Conservation (phyloP, 2,113 vertebrate genomes). For the Falco punctatus region DNA sequence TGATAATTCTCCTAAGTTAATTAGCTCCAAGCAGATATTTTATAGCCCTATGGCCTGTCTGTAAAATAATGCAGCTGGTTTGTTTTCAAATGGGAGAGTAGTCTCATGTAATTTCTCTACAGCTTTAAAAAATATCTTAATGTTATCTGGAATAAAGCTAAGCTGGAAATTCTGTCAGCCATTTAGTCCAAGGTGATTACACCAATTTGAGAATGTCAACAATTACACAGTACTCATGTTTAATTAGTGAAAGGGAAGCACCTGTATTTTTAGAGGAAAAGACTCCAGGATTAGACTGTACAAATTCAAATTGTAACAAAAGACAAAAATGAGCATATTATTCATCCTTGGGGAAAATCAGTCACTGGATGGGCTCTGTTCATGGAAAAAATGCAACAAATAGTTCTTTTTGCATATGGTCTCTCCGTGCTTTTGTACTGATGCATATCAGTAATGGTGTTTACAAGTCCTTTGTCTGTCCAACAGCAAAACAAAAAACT, state of each 20-base stretch:
- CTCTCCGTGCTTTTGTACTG: slow-evolving; percentile 26
- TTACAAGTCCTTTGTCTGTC: slow-evolving; percentile 26
- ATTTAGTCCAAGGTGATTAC: slow-evolving; percentile 47
- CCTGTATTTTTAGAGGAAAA: slow-evolving; percentile 79
- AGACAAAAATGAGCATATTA: slow-evolving; percentile 71
- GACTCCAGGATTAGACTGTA: slow-evolving; percentile 66
- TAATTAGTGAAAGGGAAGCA: slow-evolving; percentile 82
- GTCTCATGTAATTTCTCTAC: background rate
- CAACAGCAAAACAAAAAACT: slow-evolving; percentile 11
- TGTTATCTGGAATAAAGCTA: slow-evolving; percentile 23
- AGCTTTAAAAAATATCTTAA: slow-evolving; percentile 19
- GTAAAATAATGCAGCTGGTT: background rate
- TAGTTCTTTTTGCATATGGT: slow-evolving; percentile 39
- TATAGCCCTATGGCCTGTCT: background rate
- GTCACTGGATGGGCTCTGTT: slow-evolving; percentile 50
- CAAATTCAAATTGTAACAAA: slow-evolving; percentile 70
- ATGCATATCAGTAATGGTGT: slow-evolving; percentile 11
- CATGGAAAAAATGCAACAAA: slow-evolving; percentile 20
- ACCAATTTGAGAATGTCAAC: slow-evolving; percentile 46
- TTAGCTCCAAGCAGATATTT: background rate
- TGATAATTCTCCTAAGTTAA: slow-evolving; percentile 12
- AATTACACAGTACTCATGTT: slow-evolving; percentile 55
- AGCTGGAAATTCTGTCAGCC: slow-evolving; percentile 45
- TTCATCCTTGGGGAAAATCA: slow-evolving; percentile 71
- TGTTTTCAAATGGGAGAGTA: background rate